These are phyloP conservation scores for Ophonus ardosiacus DNA, from an alignment of 2,888 invertebrate genomes.

Conservation along the genomic window DNA sequence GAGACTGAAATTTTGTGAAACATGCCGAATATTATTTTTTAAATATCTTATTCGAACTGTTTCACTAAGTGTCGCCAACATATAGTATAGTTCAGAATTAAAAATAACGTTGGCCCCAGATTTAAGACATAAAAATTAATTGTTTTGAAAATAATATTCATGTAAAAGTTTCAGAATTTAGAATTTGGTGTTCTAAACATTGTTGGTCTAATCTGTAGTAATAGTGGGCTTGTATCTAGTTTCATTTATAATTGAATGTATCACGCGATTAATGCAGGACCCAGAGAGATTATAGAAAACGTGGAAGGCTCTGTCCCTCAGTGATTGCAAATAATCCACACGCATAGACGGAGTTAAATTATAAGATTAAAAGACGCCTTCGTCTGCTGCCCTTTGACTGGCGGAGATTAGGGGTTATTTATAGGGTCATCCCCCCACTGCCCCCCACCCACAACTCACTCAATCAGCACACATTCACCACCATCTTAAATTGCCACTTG, in stretches of 20 bases:
- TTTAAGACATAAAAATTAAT: too few species aligned
- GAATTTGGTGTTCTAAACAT: not conserved
- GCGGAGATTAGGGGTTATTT: constrained; percentile 73
- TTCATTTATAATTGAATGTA: constrained; percentile 48
- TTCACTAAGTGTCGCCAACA: too few species aligned
- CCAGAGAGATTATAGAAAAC: constrained; percentile 46
- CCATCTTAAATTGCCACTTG: constrained; percentile 21
- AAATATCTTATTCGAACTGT: too few species aligned
- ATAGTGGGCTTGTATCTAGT: constrained; percentile 22
- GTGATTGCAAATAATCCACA: constrained; percentile 59
- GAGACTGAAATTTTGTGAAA: too few species aligned
- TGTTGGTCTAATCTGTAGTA: not conserved
- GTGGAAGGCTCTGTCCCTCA: constrained; percentile 34
- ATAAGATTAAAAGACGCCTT: constrained; percentile 71
- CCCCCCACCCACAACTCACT: not conserved
- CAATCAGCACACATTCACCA: constrained; percentile 35
- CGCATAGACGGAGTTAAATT: constrained; percentile 67
- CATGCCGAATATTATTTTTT: too few species aligned
- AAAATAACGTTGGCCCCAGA: not conserved
- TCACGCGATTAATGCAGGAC: constrained; percentile 16
- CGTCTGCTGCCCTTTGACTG: constrained; percentile 71
- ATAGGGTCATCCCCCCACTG: constrained; percentile 71
- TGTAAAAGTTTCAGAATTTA: too few species aligned
- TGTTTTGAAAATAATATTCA: too few species aligned
- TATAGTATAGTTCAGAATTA: too few species aligned